Conservation (phyloP, 2,113 vertebrate species). For the Nycticorax nycticorax region DNA sequence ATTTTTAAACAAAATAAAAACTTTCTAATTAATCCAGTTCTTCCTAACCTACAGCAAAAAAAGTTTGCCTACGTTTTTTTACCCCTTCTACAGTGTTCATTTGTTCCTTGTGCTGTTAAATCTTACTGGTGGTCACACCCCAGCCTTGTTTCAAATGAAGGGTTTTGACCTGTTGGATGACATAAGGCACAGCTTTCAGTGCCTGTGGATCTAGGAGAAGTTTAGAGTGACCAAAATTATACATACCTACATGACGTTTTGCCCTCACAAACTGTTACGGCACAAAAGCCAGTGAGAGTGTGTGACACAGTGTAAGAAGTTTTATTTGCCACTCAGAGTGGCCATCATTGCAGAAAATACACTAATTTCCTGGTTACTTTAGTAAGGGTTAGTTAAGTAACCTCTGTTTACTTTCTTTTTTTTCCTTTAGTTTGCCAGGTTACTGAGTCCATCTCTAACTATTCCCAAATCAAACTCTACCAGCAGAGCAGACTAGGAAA, state of each 20-base stretch:
- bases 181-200: not conserved
- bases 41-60: not conserved
- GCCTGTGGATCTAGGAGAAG: not conserved
- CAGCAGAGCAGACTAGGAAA: not conserved
- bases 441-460: not conserved
- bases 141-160: not conserved
- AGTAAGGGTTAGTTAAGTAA: not conserved
- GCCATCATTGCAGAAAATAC: not conserved
- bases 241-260: not conserved
- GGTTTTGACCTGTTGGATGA: not conserved
- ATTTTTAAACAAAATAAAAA: not conserved
- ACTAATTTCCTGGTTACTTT: not conserved
- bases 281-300: not conserved
- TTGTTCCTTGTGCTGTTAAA: not conserved
- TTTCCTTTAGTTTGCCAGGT: not conserved
- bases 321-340: not conserved
- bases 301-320: not conserved
- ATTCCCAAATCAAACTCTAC: not conserved
- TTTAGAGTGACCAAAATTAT: not conserved
- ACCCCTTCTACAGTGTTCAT: not conserved
- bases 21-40: not conserved
- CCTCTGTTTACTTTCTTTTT: not conserved
- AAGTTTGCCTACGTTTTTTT: accelerated
- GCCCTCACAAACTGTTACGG: not conserved
- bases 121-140: not conserved